Evolutionary conservation across 2,113 vertebrate genomes (phyloP), one percentile per base, ranked within the genome.

Genomic region (Solenodon paradoxus): DNA sequence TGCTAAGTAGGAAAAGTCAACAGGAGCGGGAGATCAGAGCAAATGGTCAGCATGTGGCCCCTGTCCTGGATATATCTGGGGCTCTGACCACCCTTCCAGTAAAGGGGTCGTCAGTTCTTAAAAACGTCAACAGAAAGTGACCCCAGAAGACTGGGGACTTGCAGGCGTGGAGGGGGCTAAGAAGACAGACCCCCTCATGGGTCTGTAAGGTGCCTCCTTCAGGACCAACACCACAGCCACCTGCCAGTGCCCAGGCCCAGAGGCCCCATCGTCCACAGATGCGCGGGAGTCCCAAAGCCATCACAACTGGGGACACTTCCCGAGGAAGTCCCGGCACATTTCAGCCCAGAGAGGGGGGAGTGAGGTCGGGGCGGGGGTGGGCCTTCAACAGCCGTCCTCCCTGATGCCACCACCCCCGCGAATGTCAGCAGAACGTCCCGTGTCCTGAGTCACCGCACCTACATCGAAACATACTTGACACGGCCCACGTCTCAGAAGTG

Each of bases 321-420:
- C 0, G 0, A 11, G 55, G 40, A 63, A 16, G 28, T 17, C 71
- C 30, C 0, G 9, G 26, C n/a, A 17, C 24, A 42, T 11, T 9
- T 20, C 2, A 26, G 55, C 55, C 55, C 8, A 22, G 55, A 57
- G 53, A 57, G 55, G 20, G n/a, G n/a, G n/a, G n/a, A n/a, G n/a
- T n/a, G n/a, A n/a, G n/a, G n/a, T n/a, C n/a, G n/a, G n/a, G n/a
- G n/a, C n/a, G n/a, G n/a, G n/a, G n/a, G n/a, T n/a, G n/a, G n/a
- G n/a, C n/a, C n/a, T n/a, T n/a, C n/a, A n/a, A n/a, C n/a, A n/a
- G n/a, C n/a, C n/a, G n/a, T n/a, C n/a, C n/a, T n/a, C n/a, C n/a
- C n/a, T n/a, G n/a, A n/a, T n/a, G n/a, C n/a, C n/a, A n/a, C n/a
- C n/a, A n/a, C n/a, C n/a, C n/a, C n/a, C n/a, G n/a, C n/a, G n/a